Evolutionary conservation across 2,113 vertebrate species (phyloP), one percentile per base, ranked within the genome.

Genomic region (Hyperopisus bebe): DNA sequence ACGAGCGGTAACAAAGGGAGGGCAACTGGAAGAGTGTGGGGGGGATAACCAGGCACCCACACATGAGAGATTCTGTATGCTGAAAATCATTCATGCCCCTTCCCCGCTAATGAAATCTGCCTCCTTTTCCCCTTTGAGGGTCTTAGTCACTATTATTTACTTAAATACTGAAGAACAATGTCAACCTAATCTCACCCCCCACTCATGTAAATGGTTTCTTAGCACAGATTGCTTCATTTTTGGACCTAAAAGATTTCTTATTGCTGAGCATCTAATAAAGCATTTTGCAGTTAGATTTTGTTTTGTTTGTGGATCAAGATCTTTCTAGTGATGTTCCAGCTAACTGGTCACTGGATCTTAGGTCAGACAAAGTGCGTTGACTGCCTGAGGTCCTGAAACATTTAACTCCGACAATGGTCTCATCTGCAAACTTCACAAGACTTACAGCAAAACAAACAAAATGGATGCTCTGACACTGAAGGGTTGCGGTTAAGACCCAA

Each of bases 121-220:
- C 4, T 27, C n/a, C 21, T 85, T 7, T 48, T 13, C n/a, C n/a
- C 47, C 83, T 86, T 85, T 85, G 35, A 39, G 35, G 74, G 74
- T 80, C 35, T 80, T 80, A 80, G 31, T 80, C 74, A 80, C 74
- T 80, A 7, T 80, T 80, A 42, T 80, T 80, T 80, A 19, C 35
- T 80, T 80, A 80, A 80, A 80, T 80, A 42, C 17, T 17, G 74
- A 80, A 80, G 74, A 80, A 80, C 74, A 80, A 80, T 80, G 74
- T 42, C 74, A 1, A 80, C 74, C 15, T 19, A 80, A 89, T 39
- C 48, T 82, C 88, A 27, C 3, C 31, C 42, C 35, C 15, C 74
- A 15, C 27, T 77, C 35, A 19, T 66, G 10, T 27, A 27, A 27
- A 66, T 70, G 27, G n/a, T 31, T 13, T 70, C 0, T 10, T 70